These are phyloP conservation scores for Balaenoptera acutorostrata DNA, from an alignment of 2,113 vertebrate genomes.

Conservation along the genomic window DNA sequence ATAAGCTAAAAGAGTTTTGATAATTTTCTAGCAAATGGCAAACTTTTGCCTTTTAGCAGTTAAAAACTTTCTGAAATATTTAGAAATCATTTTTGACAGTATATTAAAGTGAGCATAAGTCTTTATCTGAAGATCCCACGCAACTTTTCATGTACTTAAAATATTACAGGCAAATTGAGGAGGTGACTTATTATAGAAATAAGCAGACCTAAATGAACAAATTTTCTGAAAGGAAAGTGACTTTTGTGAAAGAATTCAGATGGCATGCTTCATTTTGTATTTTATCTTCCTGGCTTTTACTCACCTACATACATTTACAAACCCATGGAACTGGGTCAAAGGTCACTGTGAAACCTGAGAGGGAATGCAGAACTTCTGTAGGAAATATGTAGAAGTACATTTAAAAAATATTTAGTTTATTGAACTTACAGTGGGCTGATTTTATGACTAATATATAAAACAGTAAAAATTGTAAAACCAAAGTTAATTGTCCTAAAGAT, in stretches of 20 bases:
- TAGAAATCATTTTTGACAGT: conserved; percentile 73
- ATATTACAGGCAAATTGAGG: conserved; percentile 72
- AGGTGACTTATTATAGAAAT: conserved; percentile 67
- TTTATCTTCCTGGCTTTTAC: conserved; percentile 30
- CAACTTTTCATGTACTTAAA: conserved; percentile 69
- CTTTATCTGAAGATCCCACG: conserved; percentile 59
- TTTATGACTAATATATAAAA: conserved; percentile 19
- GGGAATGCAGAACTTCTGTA: neutral
- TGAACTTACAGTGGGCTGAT: conserved; percentile 38
- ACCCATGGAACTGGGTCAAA: neutral
- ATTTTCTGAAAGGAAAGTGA: conserved; percentile 60
- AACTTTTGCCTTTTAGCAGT: conserved; percentile 74
- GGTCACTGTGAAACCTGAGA: conserved; percentile 5
- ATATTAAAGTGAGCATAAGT: conserved; percentile 60
- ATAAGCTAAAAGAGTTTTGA: conserved; percentile 68
- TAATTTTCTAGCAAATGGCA: conserved; percentile 75
- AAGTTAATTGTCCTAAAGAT: conserved; percentile 7
- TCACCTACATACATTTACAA: neutral
- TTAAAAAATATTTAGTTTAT: neutral
- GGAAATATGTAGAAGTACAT: neutral
- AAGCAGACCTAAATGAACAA: conserved; percentile 65
- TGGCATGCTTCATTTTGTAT: neutral
- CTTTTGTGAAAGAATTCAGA: conserved; percentile 20
- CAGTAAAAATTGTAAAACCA: neutral
- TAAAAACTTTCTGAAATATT: conserved; percentile 76